Conservation (phyloP, 2,797 vertebrate genomes). For the Bucorvus abyssinicus region DNA sequence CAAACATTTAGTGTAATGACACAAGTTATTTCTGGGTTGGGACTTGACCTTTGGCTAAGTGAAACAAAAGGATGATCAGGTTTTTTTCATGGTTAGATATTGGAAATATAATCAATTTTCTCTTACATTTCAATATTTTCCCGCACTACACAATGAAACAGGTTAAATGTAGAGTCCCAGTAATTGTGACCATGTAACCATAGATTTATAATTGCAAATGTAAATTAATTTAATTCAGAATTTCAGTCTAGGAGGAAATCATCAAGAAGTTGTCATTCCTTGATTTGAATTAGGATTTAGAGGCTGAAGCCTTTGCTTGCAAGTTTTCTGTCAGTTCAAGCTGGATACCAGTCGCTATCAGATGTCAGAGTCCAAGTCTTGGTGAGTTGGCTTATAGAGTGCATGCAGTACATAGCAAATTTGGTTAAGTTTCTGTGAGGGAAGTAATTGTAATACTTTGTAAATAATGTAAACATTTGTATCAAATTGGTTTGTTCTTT, state of each 20-base stretch:
- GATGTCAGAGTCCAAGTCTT: neutral
- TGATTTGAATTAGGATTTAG: neutral
- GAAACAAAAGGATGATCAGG: neutral
- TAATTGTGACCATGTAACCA: neutral
- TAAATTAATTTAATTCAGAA: neutral
- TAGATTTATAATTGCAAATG: neutral
- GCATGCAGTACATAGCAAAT: no score
- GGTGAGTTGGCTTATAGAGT: neutral
- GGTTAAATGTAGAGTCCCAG: neutral
- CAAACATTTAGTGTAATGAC: neutral
- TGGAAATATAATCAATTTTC: neutral
- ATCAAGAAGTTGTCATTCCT: neutral
- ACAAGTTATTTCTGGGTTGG: neutral
- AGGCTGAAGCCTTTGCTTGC: neutral
- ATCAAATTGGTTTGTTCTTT: neutral
- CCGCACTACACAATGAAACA: neutral
- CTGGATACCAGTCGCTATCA: neutral
- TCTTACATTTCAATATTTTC: neutral
- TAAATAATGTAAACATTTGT: neutral
- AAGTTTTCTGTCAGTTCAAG: neutral
- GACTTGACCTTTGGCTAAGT: neutral
- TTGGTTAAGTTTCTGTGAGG: neutral
- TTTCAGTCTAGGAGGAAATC: neutral
- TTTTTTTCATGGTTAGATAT: neutral
- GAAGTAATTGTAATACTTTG: neutral